phyloP scores from a whole-genome alignment of 2,888 invertebrate species.

The Heliconius aoede region DNA sequence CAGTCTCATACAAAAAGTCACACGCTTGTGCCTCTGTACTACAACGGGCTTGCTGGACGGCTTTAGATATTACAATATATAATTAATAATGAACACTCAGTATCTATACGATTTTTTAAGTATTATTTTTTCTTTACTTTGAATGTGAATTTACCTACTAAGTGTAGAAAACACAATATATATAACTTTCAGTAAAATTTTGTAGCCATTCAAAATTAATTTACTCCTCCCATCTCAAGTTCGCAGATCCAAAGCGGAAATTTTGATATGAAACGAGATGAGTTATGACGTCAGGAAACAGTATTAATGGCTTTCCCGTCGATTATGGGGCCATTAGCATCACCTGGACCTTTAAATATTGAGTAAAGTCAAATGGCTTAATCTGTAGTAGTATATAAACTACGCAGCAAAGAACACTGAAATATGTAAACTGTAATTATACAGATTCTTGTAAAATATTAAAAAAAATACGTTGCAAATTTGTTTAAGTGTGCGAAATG shows the following conservation, averaged over 20 bases:
- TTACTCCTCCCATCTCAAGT: conserved; percentile 34
- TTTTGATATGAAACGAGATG: conserved; percentile 49
- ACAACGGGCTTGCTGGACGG: no score
- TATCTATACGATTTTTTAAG: no score
- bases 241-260: conserved; percentile 36
- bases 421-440: no score
- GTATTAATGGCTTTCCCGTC: conserved; percentile 46
- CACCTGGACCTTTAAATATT: conserved; percentile 46
- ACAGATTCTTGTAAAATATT: no score
- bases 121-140: no score
- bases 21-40: no score
- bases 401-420: no score
- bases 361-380: conserved; percentile 28
- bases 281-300: conserved; percentile 50
- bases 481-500: neutral
- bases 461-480: neutral
- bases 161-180: neutral
- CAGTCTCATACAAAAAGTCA: no score
- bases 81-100: no score
- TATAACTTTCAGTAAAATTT: conserved; percentile 9
- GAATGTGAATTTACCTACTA: neutral
- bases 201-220: conserved; percentile 31
- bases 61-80: no score
- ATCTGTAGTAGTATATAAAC: no score
- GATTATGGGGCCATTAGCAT: conserved; percentile 50